Percentiles rank a stretch among this genome's conserved stretches.
These are phyloP conservation scores for Acrocyrtus sp. DNA, from an alignment of 2,888 invertebrate genomes.

Conservation along the genomic window DNA sequence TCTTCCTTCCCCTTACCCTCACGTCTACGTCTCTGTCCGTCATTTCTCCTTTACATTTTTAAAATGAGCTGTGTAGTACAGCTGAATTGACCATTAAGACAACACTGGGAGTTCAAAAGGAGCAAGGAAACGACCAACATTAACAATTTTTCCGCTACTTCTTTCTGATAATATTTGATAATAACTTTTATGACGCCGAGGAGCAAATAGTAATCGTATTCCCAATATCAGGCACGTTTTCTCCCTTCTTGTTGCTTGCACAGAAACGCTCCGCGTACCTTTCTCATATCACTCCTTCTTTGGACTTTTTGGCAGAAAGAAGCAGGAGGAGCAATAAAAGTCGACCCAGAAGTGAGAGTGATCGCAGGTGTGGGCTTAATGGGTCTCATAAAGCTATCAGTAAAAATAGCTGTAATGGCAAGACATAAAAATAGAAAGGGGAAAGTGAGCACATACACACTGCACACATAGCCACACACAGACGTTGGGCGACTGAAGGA, in stretches of 20 bases:
- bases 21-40: too few species aligned
- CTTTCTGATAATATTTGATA: conserved; percentile 34
- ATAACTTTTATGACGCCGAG: conserved; percentile 27
- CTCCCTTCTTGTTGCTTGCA: too few species aligned
- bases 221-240: too few species aligned
- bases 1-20: too few species aligned
- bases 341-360: conserved; percentile 43
- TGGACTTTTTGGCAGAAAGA: too few species aligned
- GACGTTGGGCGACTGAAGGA: too few species aligned
- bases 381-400: conserved; percentile 45
- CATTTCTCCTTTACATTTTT: conserved; percentile 6
- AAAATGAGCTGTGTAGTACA: conserved; percentile 25
- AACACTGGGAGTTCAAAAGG: background rate
- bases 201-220: conserved; percentile 6
- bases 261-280: too few species aligned
- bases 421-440: conserved; percentile 19
- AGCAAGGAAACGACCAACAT: background rate
- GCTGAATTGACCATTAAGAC: conserved; percentile 30
- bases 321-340: conserved; percentile 35
- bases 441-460: too few species aligned
- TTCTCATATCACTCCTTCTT: too few species aligned
- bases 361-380: conserved; percentile 46
- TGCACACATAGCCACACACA: too few species aligned
- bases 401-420: conserved; percentile 36
- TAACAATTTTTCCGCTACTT: too few species aligned